Conservation (phyloP, 2,797 vertebrate genomes). For the Picus viridis region DNA sequence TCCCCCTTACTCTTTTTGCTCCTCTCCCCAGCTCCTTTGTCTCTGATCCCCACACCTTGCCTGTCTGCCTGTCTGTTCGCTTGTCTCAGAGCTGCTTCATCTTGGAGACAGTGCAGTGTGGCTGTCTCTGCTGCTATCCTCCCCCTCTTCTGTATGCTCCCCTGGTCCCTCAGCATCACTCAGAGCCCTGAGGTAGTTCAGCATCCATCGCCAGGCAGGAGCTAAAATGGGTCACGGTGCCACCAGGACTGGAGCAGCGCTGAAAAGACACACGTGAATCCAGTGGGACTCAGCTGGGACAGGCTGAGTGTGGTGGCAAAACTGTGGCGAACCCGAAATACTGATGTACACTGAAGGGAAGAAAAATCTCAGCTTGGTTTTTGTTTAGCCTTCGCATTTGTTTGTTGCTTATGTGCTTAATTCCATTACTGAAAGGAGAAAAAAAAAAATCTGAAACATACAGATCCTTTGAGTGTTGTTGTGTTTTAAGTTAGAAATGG, state of each 20-base stretch:
- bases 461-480: background rate
- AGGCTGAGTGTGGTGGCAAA: background rate
- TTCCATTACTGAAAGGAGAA: background rate
- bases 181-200: background rate
- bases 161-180: background rate
- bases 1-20: background rate
- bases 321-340: background rate
- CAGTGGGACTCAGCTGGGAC: background rate
- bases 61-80: background rate
- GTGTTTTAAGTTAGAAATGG: background rate
- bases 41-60: background rate
- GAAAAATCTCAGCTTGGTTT: background rate
- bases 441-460: background rate
- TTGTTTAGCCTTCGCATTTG: background rate
- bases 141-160: background rate
- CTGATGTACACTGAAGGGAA: background rate
- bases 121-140: background rate
- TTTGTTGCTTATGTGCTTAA: background rate
- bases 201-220: background rate
- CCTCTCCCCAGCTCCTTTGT: background rate
- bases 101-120: background rate
- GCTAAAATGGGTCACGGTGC: background rate
- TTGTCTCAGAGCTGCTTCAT: background rate
- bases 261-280: accelerated
- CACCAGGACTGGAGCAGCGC: background rate